Conservation (phyloP, 2,797 vertebrate genomes). For the Hapalemur alaotrensis region DNA sequence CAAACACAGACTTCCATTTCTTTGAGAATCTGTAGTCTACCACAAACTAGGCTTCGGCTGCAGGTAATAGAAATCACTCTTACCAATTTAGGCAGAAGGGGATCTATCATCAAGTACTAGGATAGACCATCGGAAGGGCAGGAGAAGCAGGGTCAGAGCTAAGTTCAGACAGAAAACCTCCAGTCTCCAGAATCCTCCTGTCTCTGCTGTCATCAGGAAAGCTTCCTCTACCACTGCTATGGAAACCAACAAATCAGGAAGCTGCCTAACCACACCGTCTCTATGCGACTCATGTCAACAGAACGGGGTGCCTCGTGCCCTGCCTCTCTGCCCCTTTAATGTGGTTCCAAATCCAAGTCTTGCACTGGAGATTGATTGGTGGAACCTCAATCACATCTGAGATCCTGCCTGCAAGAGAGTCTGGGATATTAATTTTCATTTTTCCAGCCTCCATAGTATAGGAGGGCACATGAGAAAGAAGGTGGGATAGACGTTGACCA, state of each 20-base stretch:
- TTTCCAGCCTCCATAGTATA: not conserved
- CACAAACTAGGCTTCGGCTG: not conserved
- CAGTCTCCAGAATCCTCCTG: not conserved
- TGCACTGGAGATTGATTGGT: not conserved
- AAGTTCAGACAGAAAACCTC: not conserved
- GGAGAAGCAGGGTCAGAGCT: not conserved
- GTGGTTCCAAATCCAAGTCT: not conserved
- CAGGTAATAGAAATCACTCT: not conserved
- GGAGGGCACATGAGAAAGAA: not conserved
- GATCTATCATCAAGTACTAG: not conserved
- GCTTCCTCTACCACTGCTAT: not conserved
- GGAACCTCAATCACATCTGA: not conserved
- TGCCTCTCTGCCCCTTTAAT: not conserved
- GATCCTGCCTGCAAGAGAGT: not conserved
- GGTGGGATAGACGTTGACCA: not conserved
- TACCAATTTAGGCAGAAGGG: not conserved
- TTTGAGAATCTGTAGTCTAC: not conserved
- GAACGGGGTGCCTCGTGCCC: rapidly evolving
- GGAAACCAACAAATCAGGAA: not conserved
- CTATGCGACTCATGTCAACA: not conserved
- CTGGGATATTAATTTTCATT: not conserved
- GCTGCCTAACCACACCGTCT: not conserved
- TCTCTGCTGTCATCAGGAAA: not conserved
- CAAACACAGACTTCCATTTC: not conserved
- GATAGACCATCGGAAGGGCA: not conserved